phyloP scores from a whole-genome alignment of 35 echinoderm and acorn worm genomes.

The Heliocidaris tuberculata region DNA sequence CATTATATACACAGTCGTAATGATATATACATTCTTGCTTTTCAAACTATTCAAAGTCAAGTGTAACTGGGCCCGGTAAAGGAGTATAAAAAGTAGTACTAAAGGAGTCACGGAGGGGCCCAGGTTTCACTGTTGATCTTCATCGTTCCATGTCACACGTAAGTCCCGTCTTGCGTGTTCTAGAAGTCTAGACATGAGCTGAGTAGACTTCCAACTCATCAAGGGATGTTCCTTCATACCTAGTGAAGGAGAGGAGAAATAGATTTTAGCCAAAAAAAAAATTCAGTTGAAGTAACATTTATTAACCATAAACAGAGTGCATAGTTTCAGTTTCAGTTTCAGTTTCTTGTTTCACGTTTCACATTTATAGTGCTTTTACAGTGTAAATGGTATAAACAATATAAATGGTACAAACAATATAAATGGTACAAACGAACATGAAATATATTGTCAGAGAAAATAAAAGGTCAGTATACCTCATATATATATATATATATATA shows the following conservation, averaged over 20 bases:
- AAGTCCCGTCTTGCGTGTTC: not conserved
- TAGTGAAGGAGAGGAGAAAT: not conserved
- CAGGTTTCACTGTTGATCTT: not conserved
- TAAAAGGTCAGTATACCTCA: too few species aligned
- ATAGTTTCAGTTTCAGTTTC: too few species aligned
- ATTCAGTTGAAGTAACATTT: not conserved
- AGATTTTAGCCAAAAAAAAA: not conserved
- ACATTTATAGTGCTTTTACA: too few species aligned
- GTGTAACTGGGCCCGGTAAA: not conserved
- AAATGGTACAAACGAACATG: too few species aligned
- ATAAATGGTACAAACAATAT: too few species aligned
- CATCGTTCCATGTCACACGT: not conserved
- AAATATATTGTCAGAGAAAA: too few species aligned
- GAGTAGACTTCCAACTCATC: not conserved
- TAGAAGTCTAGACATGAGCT: not conserved
- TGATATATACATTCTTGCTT: not conserved
- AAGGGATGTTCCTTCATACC: constrained; percentile 6
- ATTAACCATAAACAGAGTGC: not conserved
- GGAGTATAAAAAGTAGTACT: not conserved
- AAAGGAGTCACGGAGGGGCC: not conserved
- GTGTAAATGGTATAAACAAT: too few species aligned
- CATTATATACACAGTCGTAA: too few species aligned
- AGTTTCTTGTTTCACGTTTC: too few species aligned
- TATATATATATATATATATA: too few species aligned
- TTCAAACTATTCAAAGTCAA: not conserved